These are phyloP conservation scores for Condylura cristata DNA, from an alignment of 2,113 vertebrate genomes.

Conservation along the genomic window DNA sequence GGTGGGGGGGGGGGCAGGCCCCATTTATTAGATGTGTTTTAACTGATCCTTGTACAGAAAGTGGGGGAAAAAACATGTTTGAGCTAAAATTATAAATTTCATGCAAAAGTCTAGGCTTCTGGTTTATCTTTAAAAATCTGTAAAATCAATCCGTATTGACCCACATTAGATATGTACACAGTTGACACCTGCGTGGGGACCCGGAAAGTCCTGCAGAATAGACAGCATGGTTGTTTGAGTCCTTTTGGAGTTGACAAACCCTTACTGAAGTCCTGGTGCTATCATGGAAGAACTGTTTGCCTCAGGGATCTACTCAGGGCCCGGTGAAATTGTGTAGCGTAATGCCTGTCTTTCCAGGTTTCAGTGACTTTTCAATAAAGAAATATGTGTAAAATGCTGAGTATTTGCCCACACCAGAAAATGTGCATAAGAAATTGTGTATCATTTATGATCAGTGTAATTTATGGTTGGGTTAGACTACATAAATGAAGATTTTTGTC, in stretches of 20 bases:
- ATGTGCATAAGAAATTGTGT: slow-evolving; percentile 28
- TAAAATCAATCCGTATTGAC: background rate
- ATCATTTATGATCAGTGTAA: background rate
- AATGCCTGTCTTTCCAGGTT: background rate
- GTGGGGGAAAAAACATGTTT: background rate
- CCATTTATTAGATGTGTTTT: slow-evolving; percentile 7
- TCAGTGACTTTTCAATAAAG: slow-evolving; percentile 18
- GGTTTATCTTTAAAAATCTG: slow-evolving; percentile 2
- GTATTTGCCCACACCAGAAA: background rate
- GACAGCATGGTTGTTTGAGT: background rate
- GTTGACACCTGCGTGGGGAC: background rate
- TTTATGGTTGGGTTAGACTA: slow-evolving; percentile 30
- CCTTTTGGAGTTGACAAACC: background rate
- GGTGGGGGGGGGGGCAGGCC: background rate
- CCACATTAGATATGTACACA: background rate
- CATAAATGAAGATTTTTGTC: slow-evolving; percentile 10
- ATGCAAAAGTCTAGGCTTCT: slow-evolving; percentile 28
- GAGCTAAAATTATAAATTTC: slow-evolving; percentile 48
- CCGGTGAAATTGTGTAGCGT: background rate
- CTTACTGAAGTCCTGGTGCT: background rate
- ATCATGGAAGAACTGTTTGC: background rate
- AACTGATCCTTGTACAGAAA: slow-evolving; percentile 16
- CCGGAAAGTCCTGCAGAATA: background rate
- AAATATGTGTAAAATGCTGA: slow-evolving; percentile 5
- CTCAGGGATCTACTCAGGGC: background rate